These are phyloP conservation scores for Microplitis mediator DNA, from an alignment of 1,140 invertebrate species.

Conservation along the genomic window DNA sequence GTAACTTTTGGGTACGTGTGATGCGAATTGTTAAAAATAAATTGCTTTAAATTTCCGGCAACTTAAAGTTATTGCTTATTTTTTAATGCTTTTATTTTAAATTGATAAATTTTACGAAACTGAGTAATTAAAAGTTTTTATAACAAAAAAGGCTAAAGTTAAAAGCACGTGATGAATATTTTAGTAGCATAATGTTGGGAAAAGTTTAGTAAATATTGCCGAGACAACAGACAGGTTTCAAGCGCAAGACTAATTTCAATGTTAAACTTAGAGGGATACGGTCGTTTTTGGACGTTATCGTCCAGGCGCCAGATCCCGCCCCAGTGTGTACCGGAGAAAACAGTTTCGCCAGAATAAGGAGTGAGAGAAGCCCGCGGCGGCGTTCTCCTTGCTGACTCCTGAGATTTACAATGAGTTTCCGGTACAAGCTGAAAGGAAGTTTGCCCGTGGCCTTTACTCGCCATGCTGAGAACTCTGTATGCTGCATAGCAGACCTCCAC, in stretches of 20 bases:
- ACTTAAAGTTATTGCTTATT: too few relatives aligned
- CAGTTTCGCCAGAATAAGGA: background rate
- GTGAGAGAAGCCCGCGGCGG: constrained; percentile 8
- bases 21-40: too few relatives aligned
- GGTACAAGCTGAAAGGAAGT: constrained; percentile 57
- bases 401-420: constrained; percentile 62
- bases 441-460: constrained; percentile 45
- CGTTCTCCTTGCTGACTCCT: constrained; percentile 49
- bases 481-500: constrained; percentile 22
- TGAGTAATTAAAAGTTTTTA: too few relatives aligned
- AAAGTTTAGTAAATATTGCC: background rate
- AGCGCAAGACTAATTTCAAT: constrained; percentile 50
- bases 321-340: background rate
- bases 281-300: constrained; percentile 45
- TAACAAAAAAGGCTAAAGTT: too few relatives aligned
- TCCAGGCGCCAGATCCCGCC: constrained; percentile 24
- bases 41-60: too few relatives aligned
- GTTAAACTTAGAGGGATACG: constrained; percentile 45
- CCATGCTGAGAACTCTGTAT: too few relatives aligned
- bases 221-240: background rate
- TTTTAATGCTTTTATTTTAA: too few relatives aligned
- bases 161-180: too few relatives aligned
- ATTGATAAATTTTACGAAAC: too few relatives aligned
- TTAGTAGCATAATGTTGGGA: background rate
- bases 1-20: too few relatives aligned